Base-by-base conservation (phyloP, 1,140 invertebrate genomes). In the Hycleus phaleratus region DNA sequence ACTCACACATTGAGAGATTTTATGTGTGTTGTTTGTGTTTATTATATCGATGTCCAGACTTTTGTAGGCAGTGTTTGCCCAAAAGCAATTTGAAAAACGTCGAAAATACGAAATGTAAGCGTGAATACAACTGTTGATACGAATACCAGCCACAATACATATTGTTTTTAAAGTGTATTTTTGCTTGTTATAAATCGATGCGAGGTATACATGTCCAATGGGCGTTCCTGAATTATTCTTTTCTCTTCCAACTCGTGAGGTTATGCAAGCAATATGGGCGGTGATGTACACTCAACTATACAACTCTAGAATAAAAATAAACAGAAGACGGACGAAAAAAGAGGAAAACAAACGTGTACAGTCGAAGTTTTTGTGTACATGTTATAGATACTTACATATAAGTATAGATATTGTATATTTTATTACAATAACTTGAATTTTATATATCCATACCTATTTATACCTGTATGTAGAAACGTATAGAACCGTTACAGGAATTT, bases 211-310 rank as follows among this genome's bases (percentile, higher is more conserved):
- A 73, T 73, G 71, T 72, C 69, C 62, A 64, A 67, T 67, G 71
- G 71, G 71, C 71, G 71, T 73, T 69, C 59, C 70, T 61, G 68
- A 70, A 69, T 71, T 73, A 73, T 73, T 73, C 71, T 72, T 72
- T 73, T 73, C 67, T 68, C 56, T 71, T 66, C 66, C 65, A 69
- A 59, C 66, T 72, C 71, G 71, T 72, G 71, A 71, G 69, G 70
- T 70, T 72, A 72, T 72, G 71, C 71, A 72, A 72, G 71, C 66
- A 66, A 65, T 68, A 71, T 70, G 70, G 71, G 70, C 71, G 71
- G 70, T 58, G 58, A 62, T 42, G 40, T 42, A 42, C 40, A 42
- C 40, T 42, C 40, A 42, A 42, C 9, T 42, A 42, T 42, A 42
- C 9, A 42, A 42, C 9, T 18, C 18, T 18, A 18, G 1, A 18